phyloP scores from a whole-genome alignment of 2,113 vertebrate species.

The Crypturellus undulatus region DNA sequence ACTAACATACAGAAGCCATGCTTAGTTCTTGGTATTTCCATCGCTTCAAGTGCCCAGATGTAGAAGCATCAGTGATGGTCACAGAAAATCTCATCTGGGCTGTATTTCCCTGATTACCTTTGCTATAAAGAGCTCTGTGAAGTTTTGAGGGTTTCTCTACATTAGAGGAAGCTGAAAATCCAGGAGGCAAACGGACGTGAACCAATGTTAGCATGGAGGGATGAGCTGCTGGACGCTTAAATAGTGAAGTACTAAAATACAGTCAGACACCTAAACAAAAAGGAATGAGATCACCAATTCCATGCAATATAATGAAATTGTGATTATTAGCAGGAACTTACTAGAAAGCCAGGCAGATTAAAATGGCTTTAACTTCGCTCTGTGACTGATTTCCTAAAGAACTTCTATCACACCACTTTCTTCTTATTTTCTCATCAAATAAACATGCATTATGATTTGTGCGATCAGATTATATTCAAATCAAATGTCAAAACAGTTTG shows the following conservation, averaged over 20 bases:
- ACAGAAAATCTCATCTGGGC: background rate
- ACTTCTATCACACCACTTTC: background rate
- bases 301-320: background rate
- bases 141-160: conserved; percentile 94
- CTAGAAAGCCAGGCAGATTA: background rate
- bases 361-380: background rate
- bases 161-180: conserved; percentile 93
- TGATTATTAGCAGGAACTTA: background rate
- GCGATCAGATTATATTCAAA: background rate
- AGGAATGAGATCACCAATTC: background rate
- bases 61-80: background rate
- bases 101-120: conserved; percentile 79
- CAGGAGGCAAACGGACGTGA: conserved; percentile 94
- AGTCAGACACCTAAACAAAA: conserved; percentile 86
- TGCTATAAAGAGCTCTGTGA: conserved; percentile 94
- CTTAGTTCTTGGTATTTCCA: background rate
- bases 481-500: background rate
- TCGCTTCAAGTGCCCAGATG: background rate
- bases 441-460: background rate
- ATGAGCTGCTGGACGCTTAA: conserved; percentile 83
- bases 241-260: conserved; percentile 92
- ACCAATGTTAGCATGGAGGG: conserved; percentile 88
- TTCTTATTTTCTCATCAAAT: background rate
- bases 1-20: background rate
- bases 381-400: background rate